Percentiles rank a stretch among this genome's conserved stretches.
Evolutionary conservation across 2,113 vertebrate genomes (phyloP).

Genomic region (Crotalus helleri): DNA sequence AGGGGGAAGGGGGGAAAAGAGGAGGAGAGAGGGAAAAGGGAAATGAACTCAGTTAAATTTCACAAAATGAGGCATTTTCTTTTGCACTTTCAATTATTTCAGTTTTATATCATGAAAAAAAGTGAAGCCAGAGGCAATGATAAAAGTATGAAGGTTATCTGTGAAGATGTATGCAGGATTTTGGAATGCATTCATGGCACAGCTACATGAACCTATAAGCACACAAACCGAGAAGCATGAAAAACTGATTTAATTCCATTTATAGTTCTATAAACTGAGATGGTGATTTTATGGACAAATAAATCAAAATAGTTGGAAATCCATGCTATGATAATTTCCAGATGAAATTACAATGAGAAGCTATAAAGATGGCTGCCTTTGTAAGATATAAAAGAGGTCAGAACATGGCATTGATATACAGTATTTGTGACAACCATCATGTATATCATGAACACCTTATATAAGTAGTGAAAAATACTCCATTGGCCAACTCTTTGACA

Average conservation of each 20-base stretch:
- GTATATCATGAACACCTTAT: background rate
- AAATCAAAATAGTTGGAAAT: background rate
- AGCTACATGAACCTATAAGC: background rate
- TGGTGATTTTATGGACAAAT: background rate
- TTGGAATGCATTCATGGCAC: background rate
- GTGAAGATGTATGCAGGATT: background rate
- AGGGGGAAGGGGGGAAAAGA: background rate
- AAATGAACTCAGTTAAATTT: conserved; percentile 57
- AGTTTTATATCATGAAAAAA: background rate
- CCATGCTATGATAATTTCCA: background rate
- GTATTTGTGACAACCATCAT: background rate
- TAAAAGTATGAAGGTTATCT: conserved; percentile 1
- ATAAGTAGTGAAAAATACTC: background rate
- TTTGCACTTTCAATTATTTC: conserved; percentile 42
- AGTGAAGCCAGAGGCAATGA: background rate
- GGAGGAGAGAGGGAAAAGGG: conserved; percentile 29
- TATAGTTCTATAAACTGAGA: background rate
- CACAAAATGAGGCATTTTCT: conserved; percentile 52
- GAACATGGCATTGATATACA: background rate
- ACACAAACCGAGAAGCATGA: background rate
- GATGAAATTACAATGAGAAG: background rate
- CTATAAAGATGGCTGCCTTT: background rate
- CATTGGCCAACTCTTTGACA: background rate
- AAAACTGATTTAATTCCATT: background rate
- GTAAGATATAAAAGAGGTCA: background rate